Conservation (phyloP, 2,113 vertebrate species). For the Cynopterus brachyotis region DNA sequence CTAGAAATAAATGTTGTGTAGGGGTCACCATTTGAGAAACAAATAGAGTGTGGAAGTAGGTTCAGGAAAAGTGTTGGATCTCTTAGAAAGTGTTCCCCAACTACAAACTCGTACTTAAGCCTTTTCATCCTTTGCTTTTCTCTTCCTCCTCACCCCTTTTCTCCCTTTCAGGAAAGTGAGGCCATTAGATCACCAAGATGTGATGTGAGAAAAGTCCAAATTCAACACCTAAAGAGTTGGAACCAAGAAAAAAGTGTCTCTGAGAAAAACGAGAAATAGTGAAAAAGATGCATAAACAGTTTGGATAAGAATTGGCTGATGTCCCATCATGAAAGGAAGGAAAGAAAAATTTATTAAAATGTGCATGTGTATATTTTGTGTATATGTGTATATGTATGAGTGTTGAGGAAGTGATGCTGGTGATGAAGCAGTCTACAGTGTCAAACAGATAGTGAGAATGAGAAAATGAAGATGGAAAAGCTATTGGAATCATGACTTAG, state of each 20-base stretch:
- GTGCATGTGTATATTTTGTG: not conserved
- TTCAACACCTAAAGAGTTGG: not conserved
- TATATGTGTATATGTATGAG: not conserved
- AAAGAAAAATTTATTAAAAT: not conserved
- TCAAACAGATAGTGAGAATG: not conserved
- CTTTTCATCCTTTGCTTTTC: not conserved
- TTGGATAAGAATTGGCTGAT: not conserved
- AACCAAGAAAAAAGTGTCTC: not conserved
- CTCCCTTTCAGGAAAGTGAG: not conserved
- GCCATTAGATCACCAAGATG: not conserved
- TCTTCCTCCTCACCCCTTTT: not conserved
- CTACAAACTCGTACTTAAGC: not conserved
- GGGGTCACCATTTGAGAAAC: not conserved
- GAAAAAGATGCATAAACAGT: not conserved
- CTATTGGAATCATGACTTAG: not conserved
- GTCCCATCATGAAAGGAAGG: not conserved
- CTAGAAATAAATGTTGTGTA: not conserved
- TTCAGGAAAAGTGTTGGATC: not conserved
- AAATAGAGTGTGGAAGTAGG: not conserved
- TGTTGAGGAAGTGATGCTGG: not conserved
- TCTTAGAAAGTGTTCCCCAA: not conserved
- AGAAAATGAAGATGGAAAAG: not conserved
- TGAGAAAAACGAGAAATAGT: not conserved
- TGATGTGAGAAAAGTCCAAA: not conserved
- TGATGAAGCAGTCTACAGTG: not conserved